phyloP scores from a whole-genome alignment of 1,140 invertebrate genomes.

The Caenorhabditis remanei region DNA sequence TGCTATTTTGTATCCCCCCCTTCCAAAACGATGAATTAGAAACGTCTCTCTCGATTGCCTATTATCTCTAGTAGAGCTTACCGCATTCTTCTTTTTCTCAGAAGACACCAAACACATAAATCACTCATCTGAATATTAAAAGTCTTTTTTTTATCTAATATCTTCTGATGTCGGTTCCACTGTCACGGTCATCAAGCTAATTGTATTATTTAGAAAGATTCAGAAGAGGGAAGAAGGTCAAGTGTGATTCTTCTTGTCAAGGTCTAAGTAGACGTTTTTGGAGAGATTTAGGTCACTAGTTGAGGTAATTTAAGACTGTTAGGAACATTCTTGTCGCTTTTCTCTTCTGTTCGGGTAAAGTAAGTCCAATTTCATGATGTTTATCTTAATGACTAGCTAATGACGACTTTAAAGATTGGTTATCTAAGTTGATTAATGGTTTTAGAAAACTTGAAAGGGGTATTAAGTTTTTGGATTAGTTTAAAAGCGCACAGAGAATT shows the following conservation, averaged over 20 bases:
- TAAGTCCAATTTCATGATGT: no score
- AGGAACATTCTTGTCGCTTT: no score
- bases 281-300: no score
- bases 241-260: background rate
- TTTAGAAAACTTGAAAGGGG: no score
- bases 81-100: background rate
- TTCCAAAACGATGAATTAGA: constrained; percentile 35
- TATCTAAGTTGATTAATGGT: no score
- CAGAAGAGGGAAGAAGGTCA: background rate
- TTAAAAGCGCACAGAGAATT: no score
- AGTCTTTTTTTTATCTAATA: background rate
- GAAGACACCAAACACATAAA: background rate
- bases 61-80: background rate
- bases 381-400: no score
- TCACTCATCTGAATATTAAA: constrained; percentile 14
- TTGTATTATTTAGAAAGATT: background rate
- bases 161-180: background rate
- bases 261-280: no score
- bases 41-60: background rate
- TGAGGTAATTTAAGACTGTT: no score
- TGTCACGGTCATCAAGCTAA: constrained; percentile 29
- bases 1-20: constrained; percentile 12
- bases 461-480: no score
- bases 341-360: no score
- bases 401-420: no score